These are phyloP conservation scores for Ameiurus melas DNA, from an alignment of 2,113 vertebrate genomes.

Conservation along the genomic window DNA sequence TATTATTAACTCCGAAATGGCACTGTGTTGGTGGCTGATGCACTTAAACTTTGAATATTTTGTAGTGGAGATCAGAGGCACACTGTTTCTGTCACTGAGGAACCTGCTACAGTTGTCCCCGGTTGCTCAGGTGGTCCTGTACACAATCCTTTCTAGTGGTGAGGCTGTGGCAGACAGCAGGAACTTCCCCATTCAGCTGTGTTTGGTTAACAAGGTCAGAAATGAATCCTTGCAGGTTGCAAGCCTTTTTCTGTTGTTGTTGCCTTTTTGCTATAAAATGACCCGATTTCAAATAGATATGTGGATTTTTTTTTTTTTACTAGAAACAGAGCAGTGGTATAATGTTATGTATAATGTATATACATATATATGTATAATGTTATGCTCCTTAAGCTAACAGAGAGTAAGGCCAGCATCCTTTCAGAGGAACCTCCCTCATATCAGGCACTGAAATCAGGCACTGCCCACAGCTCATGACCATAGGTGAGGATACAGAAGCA, in stretches of 20 bases:
- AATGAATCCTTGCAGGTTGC: not conserved
- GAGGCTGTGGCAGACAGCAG: conserved; percentile 81
- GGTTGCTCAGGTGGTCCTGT: conserved; percentile 78
- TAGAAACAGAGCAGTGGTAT: too few species aligned
- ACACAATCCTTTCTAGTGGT: conserved; percentile 70
- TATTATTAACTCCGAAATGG: not conserved
- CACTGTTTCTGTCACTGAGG: conserved; percentile 64
- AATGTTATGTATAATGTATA: too few species aligned
- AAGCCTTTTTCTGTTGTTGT: too few species aligned
- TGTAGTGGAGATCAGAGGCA: conserved; percentile 66
- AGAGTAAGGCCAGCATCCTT: too few species aligned
- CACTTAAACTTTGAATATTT: not conserved
- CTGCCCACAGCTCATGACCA: not conserved
- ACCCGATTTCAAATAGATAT: too few species aligned
- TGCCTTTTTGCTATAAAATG: not conserved
- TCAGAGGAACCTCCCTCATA: too few species aligned
- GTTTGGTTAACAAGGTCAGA: conserved; percentile 82
- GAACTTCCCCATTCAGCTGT: conserved; percentile 73
- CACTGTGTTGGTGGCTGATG: not conserved
- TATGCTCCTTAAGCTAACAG: too few species aligned
- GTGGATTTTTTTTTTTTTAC: too few species aligned
- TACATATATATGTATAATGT: too few species aligned
- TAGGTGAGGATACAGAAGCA: not conserved
- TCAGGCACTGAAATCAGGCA: too few species aligned
- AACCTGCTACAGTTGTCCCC: conserved; percentile 72